Conservation (phyloP, 2,888 invertebrate species). For the Mechanitis mazaeus region DNA sequence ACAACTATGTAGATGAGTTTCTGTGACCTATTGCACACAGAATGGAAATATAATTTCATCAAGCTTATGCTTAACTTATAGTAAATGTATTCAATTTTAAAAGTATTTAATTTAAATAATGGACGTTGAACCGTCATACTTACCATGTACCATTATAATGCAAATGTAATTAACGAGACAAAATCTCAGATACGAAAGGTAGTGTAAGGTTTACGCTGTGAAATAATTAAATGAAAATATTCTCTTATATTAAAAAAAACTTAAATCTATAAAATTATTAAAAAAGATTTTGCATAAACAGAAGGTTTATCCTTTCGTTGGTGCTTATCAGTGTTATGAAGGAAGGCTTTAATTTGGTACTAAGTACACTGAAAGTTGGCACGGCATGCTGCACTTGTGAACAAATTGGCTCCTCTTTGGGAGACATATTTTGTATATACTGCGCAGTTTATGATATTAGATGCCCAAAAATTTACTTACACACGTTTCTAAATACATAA, state of each 20-base stretch:
- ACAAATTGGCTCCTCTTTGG: slow-evolving; percentile 38
- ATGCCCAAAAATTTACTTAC: no score
- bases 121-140: no score
- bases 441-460: no score
- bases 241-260: no score
- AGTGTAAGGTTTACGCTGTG: neutral
- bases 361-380: slow-evolving; percentile 52
- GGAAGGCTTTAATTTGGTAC: slow-evolving; percentile 48
- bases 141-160: no score
- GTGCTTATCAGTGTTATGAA: slow-evolving; percentile 37
- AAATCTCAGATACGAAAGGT: no score
- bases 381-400: slow-evolving; percentile 47
- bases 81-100: no score
- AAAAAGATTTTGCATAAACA: slow-evolving; percentile 7
- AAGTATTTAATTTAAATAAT: no score
- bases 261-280: neutral
- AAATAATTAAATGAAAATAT: no score
- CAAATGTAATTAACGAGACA: no score
- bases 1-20: slow-evolving; percentile 19
- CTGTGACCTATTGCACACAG: slow-evolving; percentile 11
- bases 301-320: slow-evolving; percentile 12
- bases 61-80: no score
- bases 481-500: no score
- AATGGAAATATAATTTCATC: neutral
- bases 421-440: slow-evolving; percentile 3